Percentiles rank a stretch among this genome's conserved stretches.
Conservation (phyloP, 2,113 vertebrate genomes). For the Menura novaehollandiae region DNA sequence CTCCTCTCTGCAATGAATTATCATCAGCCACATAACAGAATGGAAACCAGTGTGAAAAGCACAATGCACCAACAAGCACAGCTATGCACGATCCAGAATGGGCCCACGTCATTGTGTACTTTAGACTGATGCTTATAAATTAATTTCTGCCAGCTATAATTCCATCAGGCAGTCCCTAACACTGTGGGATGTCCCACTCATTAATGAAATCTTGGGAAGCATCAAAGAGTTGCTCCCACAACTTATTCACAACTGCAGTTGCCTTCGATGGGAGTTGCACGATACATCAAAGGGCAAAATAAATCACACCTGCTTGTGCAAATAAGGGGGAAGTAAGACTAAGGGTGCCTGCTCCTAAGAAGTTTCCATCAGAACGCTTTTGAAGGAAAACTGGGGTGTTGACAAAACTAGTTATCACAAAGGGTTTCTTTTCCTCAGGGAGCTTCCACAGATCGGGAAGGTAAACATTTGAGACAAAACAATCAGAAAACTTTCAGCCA, state of each 20-base stretch:
- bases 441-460: not conserved
- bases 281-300: not conserved
- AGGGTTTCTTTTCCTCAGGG: not conserved
- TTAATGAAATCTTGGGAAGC: not conserved
- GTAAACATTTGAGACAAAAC: not conserved
- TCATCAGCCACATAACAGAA: not conserved
- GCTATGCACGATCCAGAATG: not conserved
- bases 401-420: constrained; percentile 7
- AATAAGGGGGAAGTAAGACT: not conserved
- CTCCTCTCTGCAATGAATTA: not conserved
- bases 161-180: not conserved
- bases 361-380: not conserved
- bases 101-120: rapidly evolving
- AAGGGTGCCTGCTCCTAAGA: not conserved
- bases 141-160: not conserved
- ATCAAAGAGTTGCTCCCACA: not conserved
- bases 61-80: not conserved
- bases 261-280: not conserved
- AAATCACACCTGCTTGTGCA: not conserved
- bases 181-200: not conserved
- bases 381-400: not conserved
- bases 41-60: not conserved
- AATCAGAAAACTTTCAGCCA: not conserved
- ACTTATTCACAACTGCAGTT: not conserved
- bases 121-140: not conserved